Conservation (phyloP, 2,797 vertebrate species). For the Xenops minutus region DNA sequence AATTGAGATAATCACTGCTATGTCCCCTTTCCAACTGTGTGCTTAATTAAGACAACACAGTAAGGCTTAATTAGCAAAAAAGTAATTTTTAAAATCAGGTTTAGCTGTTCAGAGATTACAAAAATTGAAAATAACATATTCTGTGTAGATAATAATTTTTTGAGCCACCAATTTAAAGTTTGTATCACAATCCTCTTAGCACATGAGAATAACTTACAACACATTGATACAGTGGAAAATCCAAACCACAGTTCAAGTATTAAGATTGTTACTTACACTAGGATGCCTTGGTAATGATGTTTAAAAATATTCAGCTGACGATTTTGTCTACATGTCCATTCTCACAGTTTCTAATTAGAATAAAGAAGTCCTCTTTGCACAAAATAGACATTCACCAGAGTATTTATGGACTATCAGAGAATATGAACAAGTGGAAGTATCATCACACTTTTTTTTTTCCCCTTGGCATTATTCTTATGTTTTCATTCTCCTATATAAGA, state of each 20-base stretch:
- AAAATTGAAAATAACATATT: conserved; percentile 58
- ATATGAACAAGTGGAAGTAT: neutral
- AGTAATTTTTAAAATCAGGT: conserved; percentile 66
- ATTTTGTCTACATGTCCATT: neutral
- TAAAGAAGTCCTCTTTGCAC: neutral
- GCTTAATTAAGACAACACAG: conserved; percentile 62
- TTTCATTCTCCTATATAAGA: neutral
- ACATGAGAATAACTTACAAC: conserved; percentile 18
- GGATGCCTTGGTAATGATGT: neutral
- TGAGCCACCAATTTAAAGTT: conserved; percentile 14
- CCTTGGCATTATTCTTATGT: neutral
- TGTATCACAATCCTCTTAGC: conserved; percentile 25
- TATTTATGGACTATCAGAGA: neutral
- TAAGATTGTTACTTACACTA: neutral
- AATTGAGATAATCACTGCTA: conserved; percentile 34
- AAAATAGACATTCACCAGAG: neutral
- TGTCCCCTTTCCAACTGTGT: conserved; percentile 45
- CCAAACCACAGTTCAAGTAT: neutral
- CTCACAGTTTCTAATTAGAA: neutral
- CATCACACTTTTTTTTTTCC: neutral
- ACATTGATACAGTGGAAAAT: neutral
- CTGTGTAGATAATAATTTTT: conserved; percentile 39
- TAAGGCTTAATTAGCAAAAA: conserved; percentile 63
- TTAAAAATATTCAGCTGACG: neutral
- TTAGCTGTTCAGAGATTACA: conserved; percentile 48